Base-by-base conservation (phyloP, 2,888 invertebrate species). In the Ophion ellenae region DNA sequence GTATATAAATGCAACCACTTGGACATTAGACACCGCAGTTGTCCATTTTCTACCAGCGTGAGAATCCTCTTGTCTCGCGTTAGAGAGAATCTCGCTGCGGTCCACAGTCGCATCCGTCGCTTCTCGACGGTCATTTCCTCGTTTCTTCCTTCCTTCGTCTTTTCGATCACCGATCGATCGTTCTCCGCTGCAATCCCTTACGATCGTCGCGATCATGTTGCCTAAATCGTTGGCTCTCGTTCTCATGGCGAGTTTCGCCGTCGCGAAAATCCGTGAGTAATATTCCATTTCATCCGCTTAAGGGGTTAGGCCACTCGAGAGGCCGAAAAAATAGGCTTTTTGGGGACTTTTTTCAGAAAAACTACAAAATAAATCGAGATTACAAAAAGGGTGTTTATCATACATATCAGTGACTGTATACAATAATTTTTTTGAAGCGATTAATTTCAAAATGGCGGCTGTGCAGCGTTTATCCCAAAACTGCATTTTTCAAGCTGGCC, bases 251-350 rank as follows among this genome's bases (percentile, higher is more conserved):
- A 82, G 67, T 11, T 10, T 85, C 10, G 66, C 71, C 64, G 61
- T 64, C 17, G 86, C 85, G 28, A 80, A 87, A 87, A 79, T 88
- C 75, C 87, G 88, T 88, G 63, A 88, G 87, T 87, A 78, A 67
- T 47, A 20, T 53, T 67, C 59, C n/a, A 45, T 64, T 28, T 24
- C 20, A 45, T 57, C 17, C 36, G 17, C 36, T 11, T 67, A 11
- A 20, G 9, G 11, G 24, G 4, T 24, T 24, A 24, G 24, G 24
- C 24, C 24, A 24, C 24, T 24, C 24, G 1, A 24, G 24, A 24
- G 24, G 24, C 1, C 24, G 24, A 24, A 24, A 24, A 24, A 24
- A 24, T 24, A 24, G 24, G 24, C 24, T 2, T 24, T 2, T 24
- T 24, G 24, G 24, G 2, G 24, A 24, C 1, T 24, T 24, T 24